These are phyloP conservation scores for Miltochrista miniata DNA, from an alignment of 2,888 invertebrate genomes.

Conservation along the genomic window DNA sequence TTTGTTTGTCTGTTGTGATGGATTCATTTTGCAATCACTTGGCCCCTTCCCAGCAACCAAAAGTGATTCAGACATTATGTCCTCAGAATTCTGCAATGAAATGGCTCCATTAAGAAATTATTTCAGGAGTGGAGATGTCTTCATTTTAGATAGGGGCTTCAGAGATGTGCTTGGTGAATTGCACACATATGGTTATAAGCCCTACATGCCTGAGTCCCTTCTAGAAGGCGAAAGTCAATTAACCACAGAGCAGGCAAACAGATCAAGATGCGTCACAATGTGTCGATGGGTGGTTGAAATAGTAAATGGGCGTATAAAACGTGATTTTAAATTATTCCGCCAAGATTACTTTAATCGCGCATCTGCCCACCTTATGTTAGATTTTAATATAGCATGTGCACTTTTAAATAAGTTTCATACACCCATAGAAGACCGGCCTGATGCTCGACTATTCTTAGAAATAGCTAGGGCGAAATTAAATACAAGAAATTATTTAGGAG, in stretches of 20 bases:
- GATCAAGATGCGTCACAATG: background rate
- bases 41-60: too few relatives aligned
- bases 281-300: background rate
- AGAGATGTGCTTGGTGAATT: background rate
- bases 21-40: too few relatives aligned
- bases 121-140: background rate
- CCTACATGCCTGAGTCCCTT: background rate
- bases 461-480: background rate
- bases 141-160: background rate
- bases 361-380: background rate
- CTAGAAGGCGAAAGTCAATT: background rate
- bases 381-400: too few relatives aligned
- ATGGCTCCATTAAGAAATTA: background rate
- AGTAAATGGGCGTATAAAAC: background rate
- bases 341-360: background rate
- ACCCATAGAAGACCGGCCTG: too few relatives aligned
- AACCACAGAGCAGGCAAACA: background rate
- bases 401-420: too few relatives aligned
- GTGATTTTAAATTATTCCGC: background rate
- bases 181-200: background rate
- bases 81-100: background rate
- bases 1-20: too few relatives aligned
- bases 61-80: too few relatives aligned
- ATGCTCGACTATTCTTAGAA: background rate
- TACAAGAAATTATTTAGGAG: background rate